Evolutionary conservation across 2,888 invertebrate genomes (phyloP), one percentile per base, ranked within the genome.

Genomic region (Trimorus sp.): DNA sequence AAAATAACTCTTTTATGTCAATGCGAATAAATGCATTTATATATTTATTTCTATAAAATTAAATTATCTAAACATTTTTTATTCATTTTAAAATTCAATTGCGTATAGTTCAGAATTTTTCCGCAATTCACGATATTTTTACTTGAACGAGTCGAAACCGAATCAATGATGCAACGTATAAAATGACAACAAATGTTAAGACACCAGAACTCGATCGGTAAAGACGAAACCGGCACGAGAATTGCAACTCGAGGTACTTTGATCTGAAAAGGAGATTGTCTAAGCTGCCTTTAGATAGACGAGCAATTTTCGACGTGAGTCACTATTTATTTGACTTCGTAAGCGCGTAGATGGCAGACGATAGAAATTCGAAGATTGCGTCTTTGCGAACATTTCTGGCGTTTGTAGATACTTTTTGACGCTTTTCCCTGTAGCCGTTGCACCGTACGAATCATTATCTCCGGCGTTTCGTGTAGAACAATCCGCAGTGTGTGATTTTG

Each of bases 241-340:
- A n/a, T 49, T 3, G 16, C 36, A 49, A 51, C 8, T 65, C 51
- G 54, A 49, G 54, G 56, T 40, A 74, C 48, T 77, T 83, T 74
- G 83, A 83, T 83, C 83, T 73, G 71, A 63, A 69, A 77, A 79
- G 83, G 51, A 68, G 36, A 58, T 73, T 63, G 79, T 78, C 73
- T 63, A 65, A 81, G 63, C 75, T 83, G 78, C 85, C 75, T 85
- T 87, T 84, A 87, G 87, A 88, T 88, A 88, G 86, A 87, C 85
- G 86, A 85, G 87, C 83, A 86, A 87, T 87, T 87, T 82, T 79
- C 84, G 79, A 85, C 85, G 82, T 84, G 84, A 86, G 82, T 85
- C 85, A 88, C 85, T 89, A 89, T 88, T 89, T 87, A 86, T 88
- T 86, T 84, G 83, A 85, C 84, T 84, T 83, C 79, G 75, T 79